Percentiles rank a stretch among this genome's conserved stretches.
These are phyloP conservation scores for Periophthalmodon schlosseri DNA, from an alignment of 2,113 vertebrate genomes.

Conservation along the genomic window DNA sequence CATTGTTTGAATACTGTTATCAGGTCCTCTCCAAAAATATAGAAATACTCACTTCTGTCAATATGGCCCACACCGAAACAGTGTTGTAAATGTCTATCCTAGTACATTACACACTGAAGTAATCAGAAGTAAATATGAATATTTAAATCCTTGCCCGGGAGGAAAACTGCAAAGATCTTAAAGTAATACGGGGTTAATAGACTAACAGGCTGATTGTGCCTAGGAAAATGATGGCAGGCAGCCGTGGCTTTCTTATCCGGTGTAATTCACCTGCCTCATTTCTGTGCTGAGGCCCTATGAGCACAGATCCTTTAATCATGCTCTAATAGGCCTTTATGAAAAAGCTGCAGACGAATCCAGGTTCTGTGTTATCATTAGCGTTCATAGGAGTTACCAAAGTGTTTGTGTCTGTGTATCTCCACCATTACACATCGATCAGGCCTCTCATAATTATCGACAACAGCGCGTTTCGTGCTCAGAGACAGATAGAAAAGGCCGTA, in stretches of 20 bases:
- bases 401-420: constrained; percentile 48
- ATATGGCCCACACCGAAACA: neutral
- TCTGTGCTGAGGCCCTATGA: constrained; percentile 60
- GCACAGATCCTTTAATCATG: constrained; percentile 76
- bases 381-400: constrained; percentile 68
- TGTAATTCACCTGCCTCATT: constrained; percentile 67
- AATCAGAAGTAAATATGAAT: constrained; percentile 20
- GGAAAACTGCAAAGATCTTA: constrained; percentile 52
- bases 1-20: no score
- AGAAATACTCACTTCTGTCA: neutral
- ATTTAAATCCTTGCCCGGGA: constrained; percentile 43
- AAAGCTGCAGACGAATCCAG: constrained; percentile 74
- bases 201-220: constrained; percentile 63
- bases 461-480: constrained; percentile 34
- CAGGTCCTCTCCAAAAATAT: no score
- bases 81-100: neutral
- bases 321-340: constrained; percentile 76
- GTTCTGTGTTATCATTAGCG: constrained; percentile 68
- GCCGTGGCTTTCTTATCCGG: constrained; percentile 62
- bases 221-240: constrained; percentile 67
- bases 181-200: constrained; percentile 68
- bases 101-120: neutral
- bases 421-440: constrained; percentile 56
- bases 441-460: constrained; percentile 64
- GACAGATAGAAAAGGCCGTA: constrained; percentile 42